Base-by-base conservation (phyloP, 2,888 invertebrate genomes). In the Mythimna impura region DNA sequence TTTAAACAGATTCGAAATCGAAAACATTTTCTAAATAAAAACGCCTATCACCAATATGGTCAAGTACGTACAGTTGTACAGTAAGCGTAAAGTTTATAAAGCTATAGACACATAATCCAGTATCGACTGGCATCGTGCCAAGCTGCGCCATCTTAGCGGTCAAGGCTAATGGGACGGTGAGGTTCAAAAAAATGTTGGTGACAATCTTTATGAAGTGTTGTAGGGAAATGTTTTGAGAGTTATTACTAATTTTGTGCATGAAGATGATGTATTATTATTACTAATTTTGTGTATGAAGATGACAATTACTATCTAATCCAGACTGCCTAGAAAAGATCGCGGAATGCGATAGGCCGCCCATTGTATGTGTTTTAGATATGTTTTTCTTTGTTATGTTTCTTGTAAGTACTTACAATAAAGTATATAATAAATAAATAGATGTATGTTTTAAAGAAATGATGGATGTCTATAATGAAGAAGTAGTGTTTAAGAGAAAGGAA, bases 71-170 rank as follows among this genome's bases (percentile, higher is more conserved):
- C 34, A 66, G 10, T 36, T 43, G 66, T 67, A 50, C 22, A 64
- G 20, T 3, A 43, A 73, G 64, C 43, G 57, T 47, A 52, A 80
- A 74, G 70, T 61, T 73, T 66, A 66, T 68, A 63, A 65, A 76
- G 72, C 65, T 65, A 66, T 72, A 78, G 17, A 68, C 71, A 60
- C 10, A 68, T 71, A 61, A 79, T 82, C 36, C 67, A 68, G 65
- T 71, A 82, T 82, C 62, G 80, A 20, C 66, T 86, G 86, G 86
- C 86, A 76, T 20, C 2, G 47, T 75, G 84, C 86, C 86, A 87
- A 63, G 62, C 77, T 62, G 36, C 61, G 66, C 61, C 68, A 63
- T 79, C 57, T 70, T 72, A 58, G 30, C 81, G 87, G 87, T 87
- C 86, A 86, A 86, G 86, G 86, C 70, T 76, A 84, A 71, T 64